Evolutionary conservation across 2,113 vertebrate genomes (phyloP).

Genomic region (Megaceryle maxima): DNA sequence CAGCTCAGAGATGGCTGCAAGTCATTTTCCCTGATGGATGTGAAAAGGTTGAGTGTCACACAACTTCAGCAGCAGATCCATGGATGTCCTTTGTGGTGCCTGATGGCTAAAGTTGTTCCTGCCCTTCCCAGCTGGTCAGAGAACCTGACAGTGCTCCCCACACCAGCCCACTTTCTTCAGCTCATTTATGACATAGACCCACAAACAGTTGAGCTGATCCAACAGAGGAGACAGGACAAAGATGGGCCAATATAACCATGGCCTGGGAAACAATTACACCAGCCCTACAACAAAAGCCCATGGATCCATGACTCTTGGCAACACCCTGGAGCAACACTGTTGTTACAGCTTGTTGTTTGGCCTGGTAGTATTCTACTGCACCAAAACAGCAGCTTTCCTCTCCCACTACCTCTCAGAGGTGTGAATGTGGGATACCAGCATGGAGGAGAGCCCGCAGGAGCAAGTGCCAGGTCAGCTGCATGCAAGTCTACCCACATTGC

Average conservation of each 20-base stretch:
- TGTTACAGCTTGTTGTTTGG: neutral
- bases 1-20: neutral
- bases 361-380: neutral
- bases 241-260: accelerated
- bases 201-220: neutral
- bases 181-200: neutral
- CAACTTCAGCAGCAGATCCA: neutral
- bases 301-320: accelerated
- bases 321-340: neutral
- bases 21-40: neutral
- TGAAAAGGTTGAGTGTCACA: neutral
- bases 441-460: neutral
- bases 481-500: accelerated
- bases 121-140: accelerated
- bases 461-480: accelerated
- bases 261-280: neutral
- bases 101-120: neutral
- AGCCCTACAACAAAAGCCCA: neutral
- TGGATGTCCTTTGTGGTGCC: neutral
- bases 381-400: neutral
- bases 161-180: neutral
- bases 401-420: neutral
- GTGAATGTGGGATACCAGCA: neutral
- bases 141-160: neutral
- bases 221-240: neutral